A percentile compares a stretch with the other conserved stretches of the same genome.
Evolutionary conservation across 2,797 vertebrate species (phyloP).

Genomic region (Gambelia wislizenii): DNA sequence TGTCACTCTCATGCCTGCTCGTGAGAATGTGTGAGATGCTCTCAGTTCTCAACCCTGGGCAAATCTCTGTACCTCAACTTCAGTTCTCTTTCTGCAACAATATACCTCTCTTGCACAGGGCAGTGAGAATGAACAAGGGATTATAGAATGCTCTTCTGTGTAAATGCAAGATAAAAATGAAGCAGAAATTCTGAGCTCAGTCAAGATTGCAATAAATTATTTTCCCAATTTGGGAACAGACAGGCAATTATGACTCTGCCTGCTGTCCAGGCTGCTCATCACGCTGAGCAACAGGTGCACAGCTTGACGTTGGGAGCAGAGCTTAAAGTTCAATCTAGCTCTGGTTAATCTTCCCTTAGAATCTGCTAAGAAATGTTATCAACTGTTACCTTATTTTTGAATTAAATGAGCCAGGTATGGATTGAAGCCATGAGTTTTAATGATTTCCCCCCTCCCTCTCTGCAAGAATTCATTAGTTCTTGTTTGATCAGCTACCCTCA

Average conservation of each 20-base stretch:
- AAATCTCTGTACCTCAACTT: neutral
- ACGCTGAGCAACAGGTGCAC: neutral
- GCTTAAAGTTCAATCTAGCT: constrained; percentile 37
- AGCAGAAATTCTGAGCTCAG: neutral
- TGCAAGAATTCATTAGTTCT: constrained; percentile 55
- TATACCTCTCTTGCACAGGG: neutral
- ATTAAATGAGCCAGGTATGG: constrained; percentile 39
- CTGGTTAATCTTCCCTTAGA: constrained; percentile 24
- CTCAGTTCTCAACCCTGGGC: neutral
- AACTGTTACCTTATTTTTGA: constrained; percentile 49
- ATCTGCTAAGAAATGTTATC: constrained; percentile 34
- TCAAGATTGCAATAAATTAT: constrained; percentile 26
- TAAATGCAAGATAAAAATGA: constrained; percentile 21
- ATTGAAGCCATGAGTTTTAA: constrained; percentile 61
- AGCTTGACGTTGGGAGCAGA: neutral
- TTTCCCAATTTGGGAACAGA: constrained; percentile 20
- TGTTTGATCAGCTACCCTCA: constrained; percentile 54
- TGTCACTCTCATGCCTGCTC: too few species aligned
- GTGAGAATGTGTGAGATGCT: neutral
- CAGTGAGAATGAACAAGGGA: neutral
- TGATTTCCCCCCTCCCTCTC: constrained; percentile 56
- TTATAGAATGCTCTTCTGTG: constrained; percentile 9
- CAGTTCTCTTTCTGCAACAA: neutral
- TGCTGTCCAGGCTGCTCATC: constrained; percentile 7
- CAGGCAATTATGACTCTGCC: constrained; percentile 19